Evolutionary conservation across 2,113 vertebrate genomes (phyloP).

Genomic region (Pithys albifrons): DNA sequence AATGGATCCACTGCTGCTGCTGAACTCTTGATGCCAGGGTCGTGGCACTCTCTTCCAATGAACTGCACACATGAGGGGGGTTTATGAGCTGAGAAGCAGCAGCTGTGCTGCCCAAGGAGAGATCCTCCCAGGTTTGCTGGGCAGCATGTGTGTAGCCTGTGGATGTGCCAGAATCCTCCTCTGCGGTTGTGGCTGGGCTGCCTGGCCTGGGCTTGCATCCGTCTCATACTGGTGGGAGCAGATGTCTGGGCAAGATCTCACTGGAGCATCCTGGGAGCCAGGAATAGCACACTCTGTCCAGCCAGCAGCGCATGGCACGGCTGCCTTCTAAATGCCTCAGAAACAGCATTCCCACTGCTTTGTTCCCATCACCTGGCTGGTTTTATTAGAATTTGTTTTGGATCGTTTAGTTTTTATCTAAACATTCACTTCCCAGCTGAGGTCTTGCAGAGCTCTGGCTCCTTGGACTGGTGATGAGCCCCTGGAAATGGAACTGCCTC

Average conservation of each 20-base stretch:
- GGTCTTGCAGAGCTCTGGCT: neutral
- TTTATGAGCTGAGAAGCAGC: neutral
- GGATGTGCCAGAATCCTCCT: neutral
- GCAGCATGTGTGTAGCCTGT: fast-evolving
- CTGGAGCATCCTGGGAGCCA: neutral
- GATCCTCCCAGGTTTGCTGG: fast-evolving
- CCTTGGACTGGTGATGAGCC: neutral
- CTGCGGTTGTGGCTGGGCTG: fast-evolving
- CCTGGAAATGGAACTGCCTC: neutral
- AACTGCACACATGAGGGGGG: fast-evolving
- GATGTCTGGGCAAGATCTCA: neutral
- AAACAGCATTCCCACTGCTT: neutral
- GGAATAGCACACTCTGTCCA: fast-evolving
- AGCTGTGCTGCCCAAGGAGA: neutral
- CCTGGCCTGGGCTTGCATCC: fast-evolving
- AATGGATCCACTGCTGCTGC: neutral
- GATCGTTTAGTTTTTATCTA: slow-evolving; percentile 27
- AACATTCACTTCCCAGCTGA: slow-evolving; percentile 9
- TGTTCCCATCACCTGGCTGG: neutral
- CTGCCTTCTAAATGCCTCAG: neutral
- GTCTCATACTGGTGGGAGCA: fast-evolving
- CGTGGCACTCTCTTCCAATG: neutral
- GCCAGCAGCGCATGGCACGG: fast-evolving
- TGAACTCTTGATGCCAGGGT: neutral
- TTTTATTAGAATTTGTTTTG: neutral